Conservation (phyloP, 2,888 invertebrate genomes). For the Thecophora atra region DNA sequence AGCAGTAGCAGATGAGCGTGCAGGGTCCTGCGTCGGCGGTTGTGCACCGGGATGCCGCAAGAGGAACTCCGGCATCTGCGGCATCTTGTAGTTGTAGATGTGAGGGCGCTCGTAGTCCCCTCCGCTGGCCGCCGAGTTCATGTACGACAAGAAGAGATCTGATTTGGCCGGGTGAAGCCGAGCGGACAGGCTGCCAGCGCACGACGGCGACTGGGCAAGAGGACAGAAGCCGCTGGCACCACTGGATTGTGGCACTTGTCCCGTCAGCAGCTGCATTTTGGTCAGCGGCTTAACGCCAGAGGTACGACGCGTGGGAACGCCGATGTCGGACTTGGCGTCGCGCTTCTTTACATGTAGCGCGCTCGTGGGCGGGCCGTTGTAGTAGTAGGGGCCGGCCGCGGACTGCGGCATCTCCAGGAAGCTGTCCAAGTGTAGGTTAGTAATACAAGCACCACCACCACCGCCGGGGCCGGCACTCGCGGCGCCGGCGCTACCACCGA, state of each 20-base stretch:
- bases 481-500: constrained; percentile 50
- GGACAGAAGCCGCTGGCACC: constrained; percentile 57
- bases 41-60: constrained; percentile 41
- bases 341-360: constrained; percentile 54
- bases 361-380: constrained; percentile 55
- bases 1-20: constrained; percentile 46
- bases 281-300: constrained; percentile 56
- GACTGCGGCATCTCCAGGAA: constrained; percentile 61
- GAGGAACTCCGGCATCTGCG: constrained; percentile 57
- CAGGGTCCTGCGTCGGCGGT: constrained; percentile 39
- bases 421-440: constrained; percentile 50
- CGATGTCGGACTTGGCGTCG: constrained; percentile 66
- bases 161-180: constrained; percentile 64
- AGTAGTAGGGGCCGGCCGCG: constrained; percentile 61
- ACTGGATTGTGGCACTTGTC: constrained; percentile 46
- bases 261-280: constrained; percentile 60
- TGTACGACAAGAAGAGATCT: constrained; percentile 63
- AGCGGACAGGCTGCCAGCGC: constrained; percentile 14
- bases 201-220: constrained; percentile 45
- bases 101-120: constrained; percentile 59
- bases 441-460: constrained; percentile 46
- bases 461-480: constrained; percentile 47
- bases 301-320: constrained; percentile 60
- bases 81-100: constrained; percentile 63
- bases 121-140: constrained; percentile 47